Evolutionary conservation across 2,888 invertebrate genomes (phyloP).

Genomic region (Caenorhabditis sp.): DNA sequence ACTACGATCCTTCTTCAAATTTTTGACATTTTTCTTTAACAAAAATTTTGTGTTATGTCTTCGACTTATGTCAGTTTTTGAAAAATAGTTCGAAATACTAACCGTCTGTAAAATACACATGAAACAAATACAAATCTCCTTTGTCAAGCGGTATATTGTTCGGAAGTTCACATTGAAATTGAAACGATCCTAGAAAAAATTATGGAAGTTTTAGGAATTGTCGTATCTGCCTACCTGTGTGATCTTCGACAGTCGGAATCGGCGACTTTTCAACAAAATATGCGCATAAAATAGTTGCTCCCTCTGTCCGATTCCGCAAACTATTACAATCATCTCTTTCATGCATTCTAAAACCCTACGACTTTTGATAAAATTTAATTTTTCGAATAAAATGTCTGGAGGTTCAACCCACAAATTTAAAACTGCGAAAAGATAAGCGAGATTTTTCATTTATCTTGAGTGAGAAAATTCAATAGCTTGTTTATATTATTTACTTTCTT

Average conservation of each 20-base stretch:
- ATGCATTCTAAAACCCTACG: conserved; percentile 19
- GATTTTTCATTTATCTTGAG: neutral
- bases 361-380: too few species aligned
- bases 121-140: conserved; percentile 25
- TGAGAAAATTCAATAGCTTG: too few species aligned
- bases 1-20: neutral
- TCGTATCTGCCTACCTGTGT: conserved; percentile 12
- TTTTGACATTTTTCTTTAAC: too few species aligned
- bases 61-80: too few species aligned
- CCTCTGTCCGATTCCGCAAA: conserved; percentile 8
- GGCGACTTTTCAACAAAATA: conserved; percentile 6
- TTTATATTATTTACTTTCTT: too few species aligned
- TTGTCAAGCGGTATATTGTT: neutral
- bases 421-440: neutral
- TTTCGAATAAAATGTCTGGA: too few species aligned
- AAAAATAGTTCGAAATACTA: too few species aligned
- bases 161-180: conserved; percentile 14
- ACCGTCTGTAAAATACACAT: conserved; percentile 13
- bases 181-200: conserved; percentile 12
- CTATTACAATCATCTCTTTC: conserved; percentile 40
- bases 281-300: conserved; percentile 33
- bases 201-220: neutral
- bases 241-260: conserved; percentile 19
- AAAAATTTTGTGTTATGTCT: too few species aligned
- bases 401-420: too few species aligned